A percentile compares a stretch with the other conserved stretches of the same genome.
phyloP scores from a whole-genome alignment of 2,113 vertebrate species.

The Danionella cerebrum region DNA sequence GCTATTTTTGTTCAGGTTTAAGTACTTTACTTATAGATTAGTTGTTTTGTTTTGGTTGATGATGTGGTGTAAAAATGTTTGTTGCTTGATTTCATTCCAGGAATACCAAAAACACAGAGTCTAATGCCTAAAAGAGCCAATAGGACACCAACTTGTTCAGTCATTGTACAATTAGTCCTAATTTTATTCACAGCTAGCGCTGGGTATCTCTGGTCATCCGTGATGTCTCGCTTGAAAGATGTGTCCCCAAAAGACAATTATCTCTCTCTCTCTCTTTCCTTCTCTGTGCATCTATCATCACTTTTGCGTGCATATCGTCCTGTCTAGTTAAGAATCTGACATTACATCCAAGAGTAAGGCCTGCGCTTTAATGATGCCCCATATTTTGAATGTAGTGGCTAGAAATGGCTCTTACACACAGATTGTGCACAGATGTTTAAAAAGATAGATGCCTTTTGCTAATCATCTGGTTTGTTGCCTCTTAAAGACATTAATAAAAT shows the following conservation, averaged over 20 bases:
- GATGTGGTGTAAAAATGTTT: too few species aligned
- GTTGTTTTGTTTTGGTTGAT: too few species aligned
- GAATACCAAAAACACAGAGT: too few species aligned
- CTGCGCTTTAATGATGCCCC: not conserved
- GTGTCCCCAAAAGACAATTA: not conserved
- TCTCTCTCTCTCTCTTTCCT: not conserved
- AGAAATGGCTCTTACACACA: not conserved
- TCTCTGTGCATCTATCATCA: not conserved
- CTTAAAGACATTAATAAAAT: conserved; percentile 25
- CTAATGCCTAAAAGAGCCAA: not conserved
- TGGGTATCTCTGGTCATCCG: not conserved
- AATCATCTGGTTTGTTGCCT: conserved; percentile 32
- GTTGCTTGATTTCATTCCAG: too few species aligned
- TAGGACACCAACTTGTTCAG: not conserved
- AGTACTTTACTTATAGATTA: too few species aligned
- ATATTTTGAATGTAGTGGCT: not conserved
- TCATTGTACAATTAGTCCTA: not conserved
- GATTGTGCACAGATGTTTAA: conserved; percentile 31
- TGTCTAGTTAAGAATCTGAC: not conserved
- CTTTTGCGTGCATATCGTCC: conserved; percentile 50
- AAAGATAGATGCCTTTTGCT: conserved; percentile 29
- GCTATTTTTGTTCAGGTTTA: too few species aligned
- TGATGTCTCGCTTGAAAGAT: not conserved
- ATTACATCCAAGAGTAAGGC: not conserved
- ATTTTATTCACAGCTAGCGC: not conserved